A percentile compares a stretch with the other conserved stretches of the same genome.
Conservation (phyloP, 2,113 vertebrate genomes). For the Murina feae region DNA sequence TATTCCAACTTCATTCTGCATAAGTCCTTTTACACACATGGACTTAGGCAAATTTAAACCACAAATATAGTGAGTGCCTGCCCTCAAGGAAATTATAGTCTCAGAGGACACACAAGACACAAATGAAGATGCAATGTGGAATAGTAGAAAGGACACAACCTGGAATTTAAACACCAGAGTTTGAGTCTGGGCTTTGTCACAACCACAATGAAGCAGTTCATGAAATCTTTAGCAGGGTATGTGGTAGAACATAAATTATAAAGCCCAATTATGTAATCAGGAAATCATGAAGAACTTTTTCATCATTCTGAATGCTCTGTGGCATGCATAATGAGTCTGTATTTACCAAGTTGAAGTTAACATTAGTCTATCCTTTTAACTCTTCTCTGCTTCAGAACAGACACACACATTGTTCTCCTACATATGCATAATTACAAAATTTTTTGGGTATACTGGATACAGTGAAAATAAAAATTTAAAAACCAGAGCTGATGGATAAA, state of each 20-base stretch:
- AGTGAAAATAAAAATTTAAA: constrained; percentile 34
- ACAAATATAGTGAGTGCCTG: background rate
- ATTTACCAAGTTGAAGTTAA: constrained; percentile 29
- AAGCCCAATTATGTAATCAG: constrained; percentile 62
- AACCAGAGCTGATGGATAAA: constrained; percentile 10
- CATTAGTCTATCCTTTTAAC: constrained; percentile 3
- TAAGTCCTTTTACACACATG: background rate
- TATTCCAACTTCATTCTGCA: background rate
- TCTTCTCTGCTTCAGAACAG: background rate
- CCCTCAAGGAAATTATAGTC: background rate
- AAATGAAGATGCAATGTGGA: background rate
- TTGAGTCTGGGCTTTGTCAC: constrained; percentile 16
- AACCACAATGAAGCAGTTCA: constrained; percentile 53
- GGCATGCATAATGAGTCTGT: constrained; percentile 5
- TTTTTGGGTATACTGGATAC: background rate
- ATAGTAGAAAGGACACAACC: background rate
- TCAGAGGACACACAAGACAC: background rate
- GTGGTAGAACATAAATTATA: constrained; percentile 61
- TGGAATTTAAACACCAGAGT: background rate
- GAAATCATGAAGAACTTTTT: constrained; percentile 57
- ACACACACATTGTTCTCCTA: background rate
- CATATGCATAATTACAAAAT: background rate
- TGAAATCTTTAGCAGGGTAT: constrained; percentile 56
- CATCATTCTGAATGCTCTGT: constrained; percentile 56
- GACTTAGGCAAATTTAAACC: background rate